phyloP scores from a whole-genome alignment of 2,113 vertebrate genomes.

The Carassius gibelio region DNA sequence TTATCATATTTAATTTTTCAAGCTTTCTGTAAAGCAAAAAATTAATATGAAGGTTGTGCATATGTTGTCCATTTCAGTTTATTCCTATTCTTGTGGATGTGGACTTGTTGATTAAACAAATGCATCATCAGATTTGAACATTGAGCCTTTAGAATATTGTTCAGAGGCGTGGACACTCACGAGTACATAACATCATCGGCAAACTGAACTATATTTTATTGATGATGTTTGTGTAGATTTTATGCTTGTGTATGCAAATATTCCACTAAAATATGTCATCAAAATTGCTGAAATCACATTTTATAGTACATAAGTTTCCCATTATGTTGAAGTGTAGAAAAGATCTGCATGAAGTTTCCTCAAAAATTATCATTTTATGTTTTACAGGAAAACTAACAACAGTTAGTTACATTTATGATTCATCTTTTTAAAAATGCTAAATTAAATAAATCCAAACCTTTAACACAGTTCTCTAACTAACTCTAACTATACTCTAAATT shows the following conservation, averaged over 20 bases:
- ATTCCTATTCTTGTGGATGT: background rate
- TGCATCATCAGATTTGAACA: background rate
- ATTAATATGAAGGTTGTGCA: background rate
- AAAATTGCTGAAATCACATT: too few species aligned
- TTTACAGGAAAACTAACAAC: background rate
- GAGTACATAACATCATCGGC: background rate
- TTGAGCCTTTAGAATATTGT: background rate
- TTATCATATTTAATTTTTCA: background rate
- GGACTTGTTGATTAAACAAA: background rate
- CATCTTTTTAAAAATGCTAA: background rate
- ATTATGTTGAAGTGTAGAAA: background rate
- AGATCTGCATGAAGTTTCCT: background rate
- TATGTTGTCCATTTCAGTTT: background rate
- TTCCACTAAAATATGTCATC: too few species aligned
- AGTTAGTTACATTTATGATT: background rate
- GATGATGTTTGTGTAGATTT: too few species aligned
- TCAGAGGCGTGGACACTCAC: background rate
- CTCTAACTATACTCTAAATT: background rate
- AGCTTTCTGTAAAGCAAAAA: background rate
- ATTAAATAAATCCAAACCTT: background rate
- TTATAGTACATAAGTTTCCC: too few species aligned
- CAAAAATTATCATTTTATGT: background rate
- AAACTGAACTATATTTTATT: background rate
- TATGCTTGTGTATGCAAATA: too few species aligned
- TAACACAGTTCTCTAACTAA: background rate